phyloP scores from a whole-genome alignment of 2,888 invertebrate genomes.

The Blomia tropicalis region DNA sequence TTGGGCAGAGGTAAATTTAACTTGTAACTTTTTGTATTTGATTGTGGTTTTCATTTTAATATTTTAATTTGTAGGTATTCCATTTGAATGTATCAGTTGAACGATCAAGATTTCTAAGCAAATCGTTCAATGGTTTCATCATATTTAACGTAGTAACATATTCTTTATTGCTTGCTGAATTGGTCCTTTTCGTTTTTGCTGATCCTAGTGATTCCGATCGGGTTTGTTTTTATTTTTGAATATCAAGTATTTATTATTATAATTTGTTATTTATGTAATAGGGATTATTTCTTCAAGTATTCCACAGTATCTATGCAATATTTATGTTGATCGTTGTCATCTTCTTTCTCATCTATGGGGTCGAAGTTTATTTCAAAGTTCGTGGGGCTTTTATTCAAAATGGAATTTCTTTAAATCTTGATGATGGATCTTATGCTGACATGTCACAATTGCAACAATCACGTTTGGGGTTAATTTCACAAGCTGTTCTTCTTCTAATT shows the following conservation, averaged over 20 bases:
- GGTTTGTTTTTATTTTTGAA: constrained; percentile 1
- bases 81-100: constrained; percentile 75
- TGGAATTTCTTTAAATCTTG: neutral
- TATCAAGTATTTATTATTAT: neutral
- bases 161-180: constrained; percentile 60
- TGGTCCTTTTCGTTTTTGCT: constrained; percentile 29
- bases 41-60: constrained; percentile 10
- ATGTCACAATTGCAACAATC: constrained; percentile 78
- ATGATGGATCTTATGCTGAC: constrained; percentile 40
- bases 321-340: constrained; percentile 72
- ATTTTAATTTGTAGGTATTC: constrained; percentile 50
- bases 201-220: constrained; percentile 26
- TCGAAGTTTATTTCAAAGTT: constrained; percentile 84
- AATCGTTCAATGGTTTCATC: constrained; percentile 73
- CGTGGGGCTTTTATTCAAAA: constrained; percentile 29
- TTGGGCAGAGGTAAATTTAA: constrained; percentile 68
- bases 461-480: constrained; percentile 66
- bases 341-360: constrained; percentile 82
- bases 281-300: constrained; percentile 64
- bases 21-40: neutral
- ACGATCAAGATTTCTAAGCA: constrained; percentile 70
- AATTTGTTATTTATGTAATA: constrained; percentile 29
- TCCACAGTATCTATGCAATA: constrained; percentile 82
- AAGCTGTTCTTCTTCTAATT: constrained; percentile 74
- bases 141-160: constrained; percentile 76